These are phyloP conservation scores for Coendou prehensilis DNA, from an alignment of 2,797 vertebrate species.

Conservation along the genomic window DNA sequence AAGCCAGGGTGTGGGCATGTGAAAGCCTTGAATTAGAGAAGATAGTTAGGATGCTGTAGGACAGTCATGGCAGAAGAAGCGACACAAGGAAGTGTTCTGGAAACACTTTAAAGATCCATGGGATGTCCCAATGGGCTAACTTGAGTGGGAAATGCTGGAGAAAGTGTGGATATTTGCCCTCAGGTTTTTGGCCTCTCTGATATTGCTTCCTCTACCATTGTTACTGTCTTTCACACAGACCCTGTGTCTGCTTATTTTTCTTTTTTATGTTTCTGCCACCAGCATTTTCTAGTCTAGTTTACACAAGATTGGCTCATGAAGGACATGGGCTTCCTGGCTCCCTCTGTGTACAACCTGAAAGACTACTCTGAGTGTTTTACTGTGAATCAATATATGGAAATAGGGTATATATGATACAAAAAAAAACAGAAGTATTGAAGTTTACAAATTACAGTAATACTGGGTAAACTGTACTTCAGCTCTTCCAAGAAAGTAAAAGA, in stretches of 20 bases:
- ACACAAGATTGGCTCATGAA: not conserved
- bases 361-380: not conserved
- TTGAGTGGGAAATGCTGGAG: not conserved
- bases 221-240: not conserved
- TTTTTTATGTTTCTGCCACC: not conserved
- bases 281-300: not conserved
- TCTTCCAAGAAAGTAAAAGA: not conserved
- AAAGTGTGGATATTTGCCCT: not conserved
- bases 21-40: not conserved
- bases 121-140: not conserved
- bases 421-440: not conserved
- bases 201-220: not conserved
- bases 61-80: not conserved
- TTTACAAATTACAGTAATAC: constrained; percentile 3
- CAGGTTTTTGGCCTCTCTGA: not conserved
- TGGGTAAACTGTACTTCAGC: not conserved
- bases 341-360: not conserved
- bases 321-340: not conserved
- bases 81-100: not conserved
- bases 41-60: not conserved
- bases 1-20: not conserved
- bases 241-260: not conserved
- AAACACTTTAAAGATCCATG: not conserved
- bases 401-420: not conserved
- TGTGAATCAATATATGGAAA: not conserved